Evolutionary conservation across 2,113 vertebrate species (phyloP), one percentile per base, ranked within the genome.

Genomic region (Choloepus hoffmanni): DNA sequence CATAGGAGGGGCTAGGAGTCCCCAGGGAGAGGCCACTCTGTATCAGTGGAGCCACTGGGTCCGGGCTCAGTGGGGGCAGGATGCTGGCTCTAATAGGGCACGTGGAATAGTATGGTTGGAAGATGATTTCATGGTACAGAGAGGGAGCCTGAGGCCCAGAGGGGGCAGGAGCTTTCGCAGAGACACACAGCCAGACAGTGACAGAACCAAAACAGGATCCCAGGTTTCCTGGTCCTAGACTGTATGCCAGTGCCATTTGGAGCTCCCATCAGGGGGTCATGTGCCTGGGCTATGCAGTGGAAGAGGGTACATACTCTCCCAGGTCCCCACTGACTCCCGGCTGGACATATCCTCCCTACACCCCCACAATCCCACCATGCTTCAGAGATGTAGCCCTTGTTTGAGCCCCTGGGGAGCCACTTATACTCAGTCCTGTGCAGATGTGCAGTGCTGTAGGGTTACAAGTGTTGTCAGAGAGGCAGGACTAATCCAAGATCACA

Each of bases 81-180:
- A 88, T 90, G 67, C 82, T 90, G 62, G 65, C 84, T 90, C 92
- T 88, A 53, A 82, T 77, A 88, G 76, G 65, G 53, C 5, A 95
- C 70, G 89, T 55, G 43, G n/a, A 81, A 76, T 79, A 26, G 63
- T 78, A 30, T 23, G 40, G 28, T 36, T 90, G 45, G 45, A 93
- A 95, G 36, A 88, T 92, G 76, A 23, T 92, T 95, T 45, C 23
- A 23, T 88, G 70, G 70, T 82, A 9, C 53, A 92, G 30, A 63
- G 50, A 70, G 45, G 33, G 50, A 76, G 82, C 55, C 0, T 58
- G 86, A 85, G 18, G 33, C 21, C 63, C 55, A 92, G n/a, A 85
- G 36, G 53, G 36, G 91, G 36, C 33, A 72, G 72, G 73, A 62
- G 55, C 90, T 85, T 87, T 65, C n/a, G 85, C 68, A 90, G 86